Base-by-base conservation (phyloP, 2,113 vertebrate species). In the Raja brachyura region DNA sequence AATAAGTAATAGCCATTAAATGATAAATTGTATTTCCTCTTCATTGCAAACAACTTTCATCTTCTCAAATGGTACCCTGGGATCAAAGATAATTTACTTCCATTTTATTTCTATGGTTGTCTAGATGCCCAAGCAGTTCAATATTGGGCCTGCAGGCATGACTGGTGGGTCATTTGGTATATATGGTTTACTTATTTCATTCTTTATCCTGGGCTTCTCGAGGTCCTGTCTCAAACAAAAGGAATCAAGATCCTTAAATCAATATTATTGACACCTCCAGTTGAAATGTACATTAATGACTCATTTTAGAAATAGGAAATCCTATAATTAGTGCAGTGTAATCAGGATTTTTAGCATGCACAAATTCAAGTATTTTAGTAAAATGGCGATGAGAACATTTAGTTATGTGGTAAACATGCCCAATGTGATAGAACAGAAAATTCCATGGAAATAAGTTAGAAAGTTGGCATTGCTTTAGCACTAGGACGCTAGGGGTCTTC, bases 1-100 rank as follows among this genome's bases (percentile, higher is more conserved):
- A 92, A 73, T 20, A 92, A 92, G 73, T 92, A 48, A 73, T 22
- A 22, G 20, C 18, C 33, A 92, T 73, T 73, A 92, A 92, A 7
- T 31, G 33, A 39, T 54, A 73, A 20, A 25, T 10, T 68, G 22
- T 39, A 48, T 73, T 73, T 68, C 39, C 22, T 48, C 10, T 0
- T 4, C 59, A 68, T 66, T 63, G 5, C 18, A 70, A 39, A 70
- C 20, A 90, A 20, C 20, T 70, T 31, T 70, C 63, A 39, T 7
- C 14, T 66, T 66, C 63, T 66, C 63, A 66, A 4, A 10, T 14
- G 13, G 63, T 66, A 14, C 63, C 13, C 63, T 66, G 4, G 63
- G 63, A 8, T 10, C 7, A 66, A 66, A 14, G 63, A 66, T 14
- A 66, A 66, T 14, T 66, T 66, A 14, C 63, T 10, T 48, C 63